These are phyloP conservation scores for Porites lobata DNA, from an alignment of 92 coral and sea anemone species.

Conservation along the genomic window DNA sequence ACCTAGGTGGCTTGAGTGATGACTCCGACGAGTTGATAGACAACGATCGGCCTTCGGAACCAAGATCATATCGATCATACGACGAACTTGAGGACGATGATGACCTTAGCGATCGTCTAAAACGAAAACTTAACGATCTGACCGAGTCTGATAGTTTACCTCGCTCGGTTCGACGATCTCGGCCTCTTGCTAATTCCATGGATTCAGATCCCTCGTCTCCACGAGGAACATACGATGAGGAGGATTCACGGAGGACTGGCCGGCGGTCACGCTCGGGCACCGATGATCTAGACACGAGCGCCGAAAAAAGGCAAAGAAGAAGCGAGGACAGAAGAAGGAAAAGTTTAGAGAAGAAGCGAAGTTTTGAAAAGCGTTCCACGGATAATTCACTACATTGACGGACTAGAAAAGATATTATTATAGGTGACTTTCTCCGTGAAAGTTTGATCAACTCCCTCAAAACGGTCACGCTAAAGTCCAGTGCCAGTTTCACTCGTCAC, in stretches of 20 bases:
- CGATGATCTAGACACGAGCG: slow-evolving; percentile 40
- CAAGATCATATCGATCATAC: slow-evolving; percentile 95
- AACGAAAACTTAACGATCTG: slow-evolving; percentile 63
- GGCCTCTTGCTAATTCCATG: slow-evolving; percentile 20
- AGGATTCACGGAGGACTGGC: slow-evolving; percentile 19
- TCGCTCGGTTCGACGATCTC: slow-evolving; percentile 26
- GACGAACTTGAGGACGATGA: slow-evolving; percentile 91
- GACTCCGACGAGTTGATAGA: slow-evolving; percentile 67
- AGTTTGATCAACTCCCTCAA: not conserved
- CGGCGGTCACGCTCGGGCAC: slow-evolving; percentile 38
- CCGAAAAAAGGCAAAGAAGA: slow-evolving; percentile 36
- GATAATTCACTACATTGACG: slow-evolving; percentile 37
- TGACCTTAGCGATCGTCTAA: slow-evolving; percentile 67
- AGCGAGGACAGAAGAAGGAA: slow-evolving; percentile 70
- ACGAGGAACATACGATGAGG: not conserved
- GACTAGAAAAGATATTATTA: not conserved
- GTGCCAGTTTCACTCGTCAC: not conserved
- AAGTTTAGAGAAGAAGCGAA: slow-evolving; percentile 76
- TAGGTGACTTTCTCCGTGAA: not conserved
- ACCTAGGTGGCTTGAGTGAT: slow-evolving; percentile 49
- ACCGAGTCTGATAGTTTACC: slow-evolving; percentile 40
- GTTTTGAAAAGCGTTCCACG: slow-evolving; percentile 45
- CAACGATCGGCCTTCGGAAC: slow-evolving; percentile 86
- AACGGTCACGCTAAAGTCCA: not conserved
- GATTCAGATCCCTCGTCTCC: slow-evolving; percentile 26